Base-by-base conservation (phyloP, 2,797 vertebrate species). In the Tinamus major region DNA sequence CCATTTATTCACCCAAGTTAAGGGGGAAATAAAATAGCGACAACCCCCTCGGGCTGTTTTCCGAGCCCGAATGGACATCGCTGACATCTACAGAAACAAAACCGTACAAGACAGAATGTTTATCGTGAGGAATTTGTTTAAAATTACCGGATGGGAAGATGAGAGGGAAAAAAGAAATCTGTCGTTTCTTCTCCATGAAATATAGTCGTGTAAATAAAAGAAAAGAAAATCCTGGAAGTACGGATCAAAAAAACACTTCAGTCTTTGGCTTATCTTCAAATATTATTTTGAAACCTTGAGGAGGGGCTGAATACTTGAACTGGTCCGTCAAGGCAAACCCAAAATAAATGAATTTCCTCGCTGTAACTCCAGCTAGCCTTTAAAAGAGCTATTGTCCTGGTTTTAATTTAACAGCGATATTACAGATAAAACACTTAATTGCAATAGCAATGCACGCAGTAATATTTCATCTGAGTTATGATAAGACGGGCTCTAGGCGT, bases 341-440 rank as follows among this genome's bases (percentile, higher is more conserved):
- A 63, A 96, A 96, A 91, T 80, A 96, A 93, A 90, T 90, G 0
- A 94, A 90, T 95, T 93, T 78, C 31, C 83, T 89, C 82, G 84
- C 95, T 96, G 80, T 92, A 96, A 95, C 16, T 56, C 90, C 61
- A 97, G 67, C 67, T 87, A 94, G 90, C 85, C 58, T 72, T 85
- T 63, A 39, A 65, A 62, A 72, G 64, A 96, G 94, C 92, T 94
- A 85, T 95, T 87, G 86, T 67, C 79, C 92, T 44, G 18, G n/a
- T 75, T 96, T 96, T 93, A 92, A 90, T 95, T 95, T 96, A 93
- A 92, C 88, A 88, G 87, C 63, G 85, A 92, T 95, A 89, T 71
- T 86, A 61, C 7, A 93, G 92, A 92, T 71, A 95, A 96, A 96
- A 68, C 3, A 12, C 39, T 59, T 46, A 82, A 82, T 69, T 53